phyloP scores from a whole-genome alignment of 2,797 vertebrate species.

The Bovichtus variegatus region DNA sequence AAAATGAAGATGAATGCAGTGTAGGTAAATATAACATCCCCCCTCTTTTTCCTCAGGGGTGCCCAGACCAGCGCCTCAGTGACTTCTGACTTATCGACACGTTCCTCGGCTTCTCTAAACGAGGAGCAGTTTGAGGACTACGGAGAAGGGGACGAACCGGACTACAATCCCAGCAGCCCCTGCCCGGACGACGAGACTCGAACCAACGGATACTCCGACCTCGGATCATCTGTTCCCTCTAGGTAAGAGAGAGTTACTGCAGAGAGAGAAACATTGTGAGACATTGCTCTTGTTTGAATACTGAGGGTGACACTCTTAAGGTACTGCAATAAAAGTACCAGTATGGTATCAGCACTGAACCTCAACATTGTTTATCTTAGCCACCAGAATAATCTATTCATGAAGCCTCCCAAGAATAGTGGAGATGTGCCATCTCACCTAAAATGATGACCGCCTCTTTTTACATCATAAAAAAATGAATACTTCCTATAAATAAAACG shows the following conservation, averaged over 20 bases:
- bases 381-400: not conserved
- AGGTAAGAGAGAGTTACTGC: constrained; percentile 81
- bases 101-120: constrained; percentile 93
- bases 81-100: constrained; percentile 92
- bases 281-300: not conserved
- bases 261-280: not conserved
- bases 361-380: not conserved
- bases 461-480: not conserved
- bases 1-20: not conserved
- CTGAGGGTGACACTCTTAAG: not conserved
- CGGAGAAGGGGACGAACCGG: constrained; percentile 93
- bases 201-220: constrained; percentile 93
- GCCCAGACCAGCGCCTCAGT: constrained; percentile 88
- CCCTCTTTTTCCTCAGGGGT: constrained; percentile 77
- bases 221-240: constrained; percentile 95
- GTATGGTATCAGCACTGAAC: not conserved
- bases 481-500: not conserved
- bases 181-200: constrained; percentile 93
- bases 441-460: not conserved
- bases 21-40: not conserved
- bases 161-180: constrained; percentile 93
- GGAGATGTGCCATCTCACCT: not conserved
- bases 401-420: not conserved
- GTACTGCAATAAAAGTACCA: not conserved
- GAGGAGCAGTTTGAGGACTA: constrained; percentile 99